Base-by-base conservation (phyloP, 2,888 invertebrate species). In the Drosophila meridionalis region DNA sequence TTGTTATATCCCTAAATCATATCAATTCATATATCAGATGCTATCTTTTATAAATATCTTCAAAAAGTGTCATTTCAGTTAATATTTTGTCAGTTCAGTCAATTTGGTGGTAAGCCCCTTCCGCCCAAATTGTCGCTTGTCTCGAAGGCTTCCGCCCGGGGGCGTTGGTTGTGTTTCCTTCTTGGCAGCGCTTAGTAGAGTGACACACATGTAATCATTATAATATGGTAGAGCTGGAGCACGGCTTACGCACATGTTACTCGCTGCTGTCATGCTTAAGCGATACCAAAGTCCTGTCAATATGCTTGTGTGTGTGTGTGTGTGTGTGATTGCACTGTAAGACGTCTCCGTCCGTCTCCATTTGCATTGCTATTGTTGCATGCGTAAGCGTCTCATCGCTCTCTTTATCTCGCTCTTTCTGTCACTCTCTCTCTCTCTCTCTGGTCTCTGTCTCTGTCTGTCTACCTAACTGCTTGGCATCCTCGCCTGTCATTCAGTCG, bases 321-420 rank as follows among this genome's bases (percentile, higher is more conserved):
- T 48, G 45, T 60, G 61, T 75, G 64, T 63, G 77, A 69, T 75
- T 78, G 69, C 71, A 80, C 65, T 65, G 61, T 64, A 74, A 79
- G 82, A 82, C 52, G 79, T 48, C 67, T 47, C 40, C 47, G 45
- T 11, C 20, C 66, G 58, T 60, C 74, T 79, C 71, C 75, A 76
- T 79, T 86, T 86, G 82, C 79, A 77, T 76, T 82, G 76, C 81
- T 84, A 90, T 90, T 91, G 85, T 87, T 85, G 83, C 78, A 76
- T 83, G 72, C 79, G 76, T 78, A 70, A 74, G 82, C 76, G 69
- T 70, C 72, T 63, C 78, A 68, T 58, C 38, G 52, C 59, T 40
- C 20, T 50, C 57, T 56, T 62, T 50, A 69, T 68, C 63, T 59
- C 48, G 55, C 56, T 53, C 55, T 42, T 6, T 20, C n/a, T 0